Conservation (phyloP, 2,888 invertebrate species). For the Limulus polyphemus region DNA sequence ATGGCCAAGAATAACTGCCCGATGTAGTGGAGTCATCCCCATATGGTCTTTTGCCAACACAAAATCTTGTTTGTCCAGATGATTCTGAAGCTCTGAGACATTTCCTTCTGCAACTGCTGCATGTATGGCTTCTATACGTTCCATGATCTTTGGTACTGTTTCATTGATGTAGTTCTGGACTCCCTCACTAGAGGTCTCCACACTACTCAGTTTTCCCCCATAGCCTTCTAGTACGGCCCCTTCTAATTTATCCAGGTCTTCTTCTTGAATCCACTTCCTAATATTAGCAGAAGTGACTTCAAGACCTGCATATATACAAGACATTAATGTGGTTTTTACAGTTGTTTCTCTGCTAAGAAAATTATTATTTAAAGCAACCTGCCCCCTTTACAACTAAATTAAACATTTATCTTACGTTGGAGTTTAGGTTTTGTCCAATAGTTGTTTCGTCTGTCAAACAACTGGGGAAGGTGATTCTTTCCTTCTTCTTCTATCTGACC, state of each 20-base stretch:
- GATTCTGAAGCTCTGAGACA: constrained; percentile 20
- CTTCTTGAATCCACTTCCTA: constrained; percentile 88
- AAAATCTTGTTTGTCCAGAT: constrained; percentile 63
- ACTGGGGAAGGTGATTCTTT: too few species aligned
- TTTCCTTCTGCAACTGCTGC: constrained; percentile 26
- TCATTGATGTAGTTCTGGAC: constrained; percentile 23
- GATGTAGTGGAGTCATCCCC: constrained; percentile 73
- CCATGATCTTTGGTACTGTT: constrained; percentile 24
- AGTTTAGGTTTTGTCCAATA: too few species aligned
- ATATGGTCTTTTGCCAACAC: constrained; percentile 70
- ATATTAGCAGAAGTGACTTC: constrained; percentile 76
- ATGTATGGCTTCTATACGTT: constrained; percentile 25
- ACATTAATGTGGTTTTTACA: too few species aligned
- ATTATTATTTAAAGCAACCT: too few species aligned
- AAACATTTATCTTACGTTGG: too few species aligned
- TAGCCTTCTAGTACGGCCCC: constrained; percentile 83
- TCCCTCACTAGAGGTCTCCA: constrained; percentile 15
- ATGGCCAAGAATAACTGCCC: constrained; percentile 70
- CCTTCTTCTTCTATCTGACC: too few species aligned
- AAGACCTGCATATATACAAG: constrained; percentile 44
- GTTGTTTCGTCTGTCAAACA: too few species aligned
- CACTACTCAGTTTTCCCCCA: constrained; percentile 48
- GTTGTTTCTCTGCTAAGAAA: too few species aligned
- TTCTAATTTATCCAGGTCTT: constrained; percentile 71
- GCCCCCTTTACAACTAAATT: too few species aligned